Base-by-base conservation (phyloP, 2,888 invertebrate species). In the Metallyticus violacea region DNA sequence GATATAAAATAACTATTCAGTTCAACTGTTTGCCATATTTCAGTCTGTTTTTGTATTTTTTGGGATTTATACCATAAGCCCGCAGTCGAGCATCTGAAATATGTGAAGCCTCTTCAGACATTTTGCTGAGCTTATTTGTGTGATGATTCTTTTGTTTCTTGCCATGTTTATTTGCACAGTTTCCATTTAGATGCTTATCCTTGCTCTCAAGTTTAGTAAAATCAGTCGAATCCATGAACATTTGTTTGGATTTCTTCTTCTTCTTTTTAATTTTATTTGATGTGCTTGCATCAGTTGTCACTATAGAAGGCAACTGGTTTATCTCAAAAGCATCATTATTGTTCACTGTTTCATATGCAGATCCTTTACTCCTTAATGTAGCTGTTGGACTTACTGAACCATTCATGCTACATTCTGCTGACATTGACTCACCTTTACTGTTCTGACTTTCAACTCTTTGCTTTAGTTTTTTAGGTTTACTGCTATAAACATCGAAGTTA, bases 41-140 rank as follows among this genome's bases (percentile, higher is more conserved):
- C 88, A 96, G 92, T 91, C 95, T 96, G 90, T 95, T 95, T 90
- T 95, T 96, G 90, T 96, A 97, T 91, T 97, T 97, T 90, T 96
- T 97, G 0, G 98, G 98, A 93, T 98, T 98, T 77, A 98, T 94
- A 85, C 98, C 99, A 91, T 97, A 99, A 0, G 98, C 98, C 90
- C 95, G 94, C 7, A 99, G 93, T 89, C 99, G 94, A 89, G 96
- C 96, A 91, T 97, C 97, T 2, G 97, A 95, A 29, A 96, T 91
- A 15, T 62, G 3, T 62, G 40, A 15, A 62, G 22, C 15, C 4
- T 9, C 15, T 62, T 62, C 15, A 62, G 40, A 62, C 9, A 9
- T 7, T 40, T 3, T 40, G 40, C 9, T 40, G 40, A 40, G 15
- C 22, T 2, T 4, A 15, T 89, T 89, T 82, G 90, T 90, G 85